Percentiles rank a stretch among this genome's conserved stretches.
Conservation (phyloP, 1,140 invertebrate species). For the Linepithema humile region DNA sequence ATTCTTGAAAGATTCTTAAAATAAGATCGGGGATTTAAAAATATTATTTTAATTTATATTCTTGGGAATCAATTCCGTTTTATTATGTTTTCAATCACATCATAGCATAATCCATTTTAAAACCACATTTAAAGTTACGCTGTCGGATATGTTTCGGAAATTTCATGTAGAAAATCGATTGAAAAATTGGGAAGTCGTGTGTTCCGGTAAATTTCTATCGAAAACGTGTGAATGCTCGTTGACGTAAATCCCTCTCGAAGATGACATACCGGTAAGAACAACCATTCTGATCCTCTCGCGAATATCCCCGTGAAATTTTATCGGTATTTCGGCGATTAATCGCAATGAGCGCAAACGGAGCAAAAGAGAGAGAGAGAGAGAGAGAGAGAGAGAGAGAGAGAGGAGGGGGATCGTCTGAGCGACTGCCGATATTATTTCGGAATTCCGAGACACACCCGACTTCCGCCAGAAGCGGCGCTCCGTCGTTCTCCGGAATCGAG, state of each 20-base stretch:
- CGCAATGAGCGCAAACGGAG: not conserved
- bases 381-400: not conserved
- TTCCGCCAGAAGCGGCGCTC: not conserved
- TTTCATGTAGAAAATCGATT: not conserved
- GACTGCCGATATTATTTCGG: slow-evolving; percentile 46
- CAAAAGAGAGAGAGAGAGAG: not conserved
- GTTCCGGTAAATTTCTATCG: not conserved
- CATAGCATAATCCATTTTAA: not conserved
- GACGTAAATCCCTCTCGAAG: not conserved
- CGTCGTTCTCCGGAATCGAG: slow-evolving; percentile 40
- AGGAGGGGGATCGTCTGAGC: slow-evolving; percentile 9
- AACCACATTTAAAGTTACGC: not conserved
- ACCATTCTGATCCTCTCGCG: not conserved
- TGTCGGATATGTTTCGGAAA: not conserved
- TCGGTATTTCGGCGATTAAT: not conserved
- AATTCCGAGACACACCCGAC: slow-evolving; percentile 40
- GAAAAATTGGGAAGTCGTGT: not conserved
- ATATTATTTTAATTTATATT: too few relatives aligned
- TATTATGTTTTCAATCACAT: not conserved
- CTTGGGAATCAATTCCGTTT: too few relatives aligned
- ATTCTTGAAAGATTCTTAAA: not conserved
- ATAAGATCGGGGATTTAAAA: too few relatives aligned
- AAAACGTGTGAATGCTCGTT: not conserved
- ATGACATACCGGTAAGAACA: not conserved
- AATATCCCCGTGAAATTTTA: slow-evolving; percentile 4